phyloP scores from a whole-genome alignment of 2,797 vertebrate genomes.

The Ispidina lecontei region DNA sequence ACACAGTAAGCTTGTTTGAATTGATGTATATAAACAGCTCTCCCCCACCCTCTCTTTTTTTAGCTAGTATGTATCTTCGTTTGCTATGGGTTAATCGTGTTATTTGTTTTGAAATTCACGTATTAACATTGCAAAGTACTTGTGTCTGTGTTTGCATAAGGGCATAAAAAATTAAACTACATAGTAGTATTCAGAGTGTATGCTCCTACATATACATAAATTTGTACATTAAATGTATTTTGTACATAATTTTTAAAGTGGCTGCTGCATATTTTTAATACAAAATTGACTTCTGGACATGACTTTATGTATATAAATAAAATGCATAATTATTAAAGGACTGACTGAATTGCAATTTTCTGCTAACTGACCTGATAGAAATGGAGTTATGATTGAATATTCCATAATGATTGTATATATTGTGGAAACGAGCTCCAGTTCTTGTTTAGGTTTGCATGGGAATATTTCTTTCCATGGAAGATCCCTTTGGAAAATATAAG shows the following conservation, averaged over 20 bases:
- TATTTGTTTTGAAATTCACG: slow-evolving; percentile 31
- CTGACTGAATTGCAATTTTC: slow-evolving; percentile 35
- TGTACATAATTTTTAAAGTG: slow-evolving; percentile 32
- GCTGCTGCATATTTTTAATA: slow-evolving; percentile 43
- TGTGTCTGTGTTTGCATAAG: slow-evolving; percentile 15
- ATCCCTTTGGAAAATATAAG: neutral
- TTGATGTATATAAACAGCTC: neutral
- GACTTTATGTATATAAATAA: slow-evolving; percentile 60
- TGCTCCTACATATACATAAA: neutral
- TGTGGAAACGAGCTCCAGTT: neutral
- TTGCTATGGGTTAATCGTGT: neutral
- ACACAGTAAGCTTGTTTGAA: neutral
- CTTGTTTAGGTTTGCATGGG: neutral
- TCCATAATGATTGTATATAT: neutral
- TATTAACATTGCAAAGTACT: slow-evolving; percentile 29
- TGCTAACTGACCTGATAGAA: neutral
- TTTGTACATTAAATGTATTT: neutral
- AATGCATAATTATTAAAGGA: slow-evolving; percentile 38
- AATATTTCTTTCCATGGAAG: neutral
- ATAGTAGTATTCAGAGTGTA: neutral
- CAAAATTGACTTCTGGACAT: slow-evolving; percentile 16
- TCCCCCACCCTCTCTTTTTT: neutral
- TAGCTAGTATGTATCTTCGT: neutral
- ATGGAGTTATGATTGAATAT: neutral
- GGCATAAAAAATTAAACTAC: neutral